Evolutionary conservation across 1,140 invertebrate genomes (phyloP), one percentile per base, ranked within the genome.

Genomic region (Meteorus sp.): DNA sequence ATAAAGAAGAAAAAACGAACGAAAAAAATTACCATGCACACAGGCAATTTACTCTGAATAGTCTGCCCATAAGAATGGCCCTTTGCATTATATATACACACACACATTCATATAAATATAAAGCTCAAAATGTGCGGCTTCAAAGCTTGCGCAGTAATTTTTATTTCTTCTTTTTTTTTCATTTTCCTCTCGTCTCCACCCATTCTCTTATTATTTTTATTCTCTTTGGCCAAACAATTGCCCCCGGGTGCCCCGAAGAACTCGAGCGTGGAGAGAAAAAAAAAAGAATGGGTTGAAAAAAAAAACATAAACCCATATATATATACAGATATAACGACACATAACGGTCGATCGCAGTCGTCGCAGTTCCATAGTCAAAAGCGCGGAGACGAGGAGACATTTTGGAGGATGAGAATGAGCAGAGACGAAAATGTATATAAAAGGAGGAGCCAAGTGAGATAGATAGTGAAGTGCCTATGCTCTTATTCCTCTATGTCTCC

Each of bases 221-320:
- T n/a, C n/a, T n/a, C n/a, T n/a, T n/a, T n/a, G n/a, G n/a, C 41
- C 58, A 43, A 47, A 54, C 58, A 55, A 60, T 55, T 54, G 58
- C 43, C 51, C 23, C 29, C 17, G n/a, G 29, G 50, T 29, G 50
- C 50, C 50, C 37, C 50, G n/a, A 37, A 50, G 47, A 50, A 50
- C 25, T 50, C 47, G 29, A 33, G 47, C 47, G 29, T 50, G 29
- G n/a, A 48, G 25, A 58, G 39, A 37, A 39, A 48, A 9, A 44
- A 8, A 19, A 27, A 29, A 31, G 11, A 48, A 56, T 22, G 31
- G 37, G 27, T n/a, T 7, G 25, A 23, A 31, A 7, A 48, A 31
- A 48, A 2, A 52, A 13, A 52, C 3, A 11, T 3, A 37, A 17
- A 35, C 2, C 15, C 11, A 29, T 13, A 35, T 25, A 37, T 52